Evolutionary conservation across 1,140 invertebrate species (phyloP).

Genomic region (Reticulitermes speratus): DNA sequence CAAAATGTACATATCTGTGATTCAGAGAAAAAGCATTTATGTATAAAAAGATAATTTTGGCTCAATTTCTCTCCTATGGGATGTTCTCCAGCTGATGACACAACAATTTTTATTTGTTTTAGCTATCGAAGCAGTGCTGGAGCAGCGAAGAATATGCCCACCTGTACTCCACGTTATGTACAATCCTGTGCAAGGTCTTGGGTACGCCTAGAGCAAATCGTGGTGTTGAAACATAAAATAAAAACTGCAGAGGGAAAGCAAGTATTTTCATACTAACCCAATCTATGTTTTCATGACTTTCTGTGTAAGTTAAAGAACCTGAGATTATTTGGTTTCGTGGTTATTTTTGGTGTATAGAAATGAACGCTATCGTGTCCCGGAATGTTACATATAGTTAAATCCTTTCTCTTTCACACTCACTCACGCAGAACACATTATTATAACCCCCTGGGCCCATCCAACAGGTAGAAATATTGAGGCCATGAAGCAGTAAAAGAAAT

Average conservation of each 20-base stretch:
- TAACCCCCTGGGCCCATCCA: background rate
- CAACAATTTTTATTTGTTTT: background rate
- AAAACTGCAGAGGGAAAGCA: background rate
- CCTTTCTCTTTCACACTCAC: conserved; percentile 21
- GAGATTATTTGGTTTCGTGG: conserved; percentile 25
- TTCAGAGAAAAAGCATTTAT: conserved; percentile 3
- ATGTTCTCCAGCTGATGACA: conserved; percentile 7
- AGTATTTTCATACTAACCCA: background rate
- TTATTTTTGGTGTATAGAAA: conserved; percentile 23
- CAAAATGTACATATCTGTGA: conserved; percentile 32
- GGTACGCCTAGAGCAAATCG: background rate
- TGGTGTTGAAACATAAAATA: background rate
- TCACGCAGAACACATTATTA: conserved; percentile 1
- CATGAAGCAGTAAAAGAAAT: conserved; percentile 22
- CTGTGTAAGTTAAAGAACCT: conserved; percentile 13
- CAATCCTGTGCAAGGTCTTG: background rate
- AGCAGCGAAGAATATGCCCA: background rate
- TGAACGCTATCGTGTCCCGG: conserved; percentile 25
- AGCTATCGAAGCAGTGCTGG: background rate
- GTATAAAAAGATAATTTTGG: conserved; percentile 20
- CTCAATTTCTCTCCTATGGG: conserved; percentile 27
- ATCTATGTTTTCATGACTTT: background rate
- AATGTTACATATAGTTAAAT: conserved; percentile 21
- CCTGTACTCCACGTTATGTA: background rate
- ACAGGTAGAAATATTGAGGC: conserved; percentile 28